Conservation (phyloP, 1,140 invertebrate genomes). For the Scaptomyza montana region DNA sequence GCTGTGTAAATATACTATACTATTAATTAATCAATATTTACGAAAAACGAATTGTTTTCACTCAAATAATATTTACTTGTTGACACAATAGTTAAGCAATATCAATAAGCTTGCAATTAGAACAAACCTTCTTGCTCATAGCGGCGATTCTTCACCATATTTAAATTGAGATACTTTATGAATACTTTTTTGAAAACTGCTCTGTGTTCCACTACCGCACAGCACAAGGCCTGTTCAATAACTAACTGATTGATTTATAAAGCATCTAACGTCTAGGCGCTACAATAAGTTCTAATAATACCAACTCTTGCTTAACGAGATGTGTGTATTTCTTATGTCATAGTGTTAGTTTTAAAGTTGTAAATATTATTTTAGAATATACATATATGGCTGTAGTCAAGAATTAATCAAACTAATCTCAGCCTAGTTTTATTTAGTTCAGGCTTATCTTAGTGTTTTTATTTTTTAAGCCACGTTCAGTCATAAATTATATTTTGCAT, state of each 20-base stretch:
- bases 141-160: slow-evolving; percentile 69
- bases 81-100: not conserved
- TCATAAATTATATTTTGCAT: not conserved
- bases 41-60: not conserved
- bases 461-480: not conserved
- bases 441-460: not conserved
- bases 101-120: not conserved
- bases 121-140: slow-evolving; percentile 63
- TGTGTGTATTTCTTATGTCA: not conserved
- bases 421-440: not conserved
- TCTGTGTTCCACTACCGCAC: slow-evolving; percentile 46
- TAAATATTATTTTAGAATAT: slow-evolving; percentile 6
- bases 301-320: slow-evolving; percentile 19
- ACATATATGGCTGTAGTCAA: not conserved
- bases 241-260: slow-evolving; percentile 65
- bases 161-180: slow-evolving; percentile 11
- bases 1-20: slow-evolving; percentile 6
- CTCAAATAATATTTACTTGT: not conserved
- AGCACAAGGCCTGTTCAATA: slow-evolving; percentile 54
- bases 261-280: slow-evolving; percentile 40
- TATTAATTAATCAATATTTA: not conserved
- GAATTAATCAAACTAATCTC: not conserved
- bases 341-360: not conserved
- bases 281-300: slow-evolving; percentile 39
- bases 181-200: slow-evolving; percentile 11